A percentile compares a stretch with the other conserved stretches of the same genome.
phyloP scores from a whole-genome alignment of 2,797 vertebrate species.

The Balearica regulorum region DNA sequence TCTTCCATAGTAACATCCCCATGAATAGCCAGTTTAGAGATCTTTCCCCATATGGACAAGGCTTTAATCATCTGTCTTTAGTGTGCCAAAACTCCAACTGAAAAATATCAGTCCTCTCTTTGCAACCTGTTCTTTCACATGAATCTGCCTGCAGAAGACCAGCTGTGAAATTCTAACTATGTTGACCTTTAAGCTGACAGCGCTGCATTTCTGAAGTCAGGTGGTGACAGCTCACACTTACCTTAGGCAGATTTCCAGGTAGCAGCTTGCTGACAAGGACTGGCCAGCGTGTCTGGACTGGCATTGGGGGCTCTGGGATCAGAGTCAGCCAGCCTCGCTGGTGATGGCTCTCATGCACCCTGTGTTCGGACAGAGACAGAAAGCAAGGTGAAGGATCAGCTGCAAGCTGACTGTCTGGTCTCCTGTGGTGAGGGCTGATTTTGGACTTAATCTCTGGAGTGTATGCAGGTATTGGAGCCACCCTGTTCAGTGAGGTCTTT shows the following conservation, averaged over 20 bases:
- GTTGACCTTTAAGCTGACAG: not conserved
- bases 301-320: not conserved
- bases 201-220: not conserved
- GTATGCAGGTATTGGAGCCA: not conserved
- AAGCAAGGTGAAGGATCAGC: not conserved
- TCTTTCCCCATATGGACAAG: not conserved
- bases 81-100: not conserved
- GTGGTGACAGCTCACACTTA: not conserved
- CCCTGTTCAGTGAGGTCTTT: not conserved
- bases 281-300: rapidly evolving
- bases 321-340: not conserved
- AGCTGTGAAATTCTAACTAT: not conserved
- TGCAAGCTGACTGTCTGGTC: not conserved
- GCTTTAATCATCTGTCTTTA: not conserved
- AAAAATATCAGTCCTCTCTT: not conserved
- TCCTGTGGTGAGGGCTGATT: not conserved
- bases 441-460: not conserved
- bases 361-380: rapidly evolving
- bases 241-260: not conserved
- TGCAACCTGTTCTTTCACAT: not conserved
- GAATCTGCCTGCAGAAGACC: not conserved
- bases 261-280: not conserved
- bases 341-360: not conserved
- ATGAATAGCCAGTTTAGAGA: not conserved
- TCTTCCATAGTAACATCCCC: not conserved